Percentiles rank a stretch among this genome's conserved stretches.
Conservation (phyloP, 2,888 invertebrate species). For the Sphaerophoria rueppellii region DNA sequence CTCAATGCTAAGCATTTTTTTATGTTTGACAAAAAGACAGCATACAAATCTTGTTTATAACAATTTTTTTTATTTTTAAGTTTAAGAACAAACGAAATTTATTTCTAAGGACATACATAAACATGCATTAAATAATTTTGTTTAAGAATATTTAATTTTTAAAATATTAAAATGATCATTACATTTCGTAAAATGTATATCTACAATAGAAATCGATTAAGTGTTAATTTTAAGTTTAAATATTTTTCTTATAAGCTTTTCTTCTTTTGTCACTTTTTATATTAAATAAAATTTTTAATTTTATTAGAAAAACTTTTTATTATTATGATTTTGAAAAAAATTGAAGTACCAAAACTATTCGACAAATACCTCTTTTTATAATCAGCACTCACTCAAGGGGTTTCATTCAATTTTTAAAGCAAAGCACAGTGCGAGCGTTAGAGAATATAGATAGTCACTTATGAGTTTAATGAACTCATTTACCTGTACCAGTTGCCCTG, state of each 20-base stretch:
- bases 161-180: conserved; percentile 9
- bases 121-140: neutral
- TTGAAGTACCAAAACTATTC: too few species aligned
- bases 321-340: too few species aligned
- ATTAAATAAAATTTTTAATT: conserved; percentile 8
- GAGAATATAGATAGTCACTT: too few species aligned
- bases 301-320: neutral
- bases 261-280: neutral
- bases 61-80: conserved; percentile 9
- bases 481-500: too few species aligned
- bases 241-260: neutral
- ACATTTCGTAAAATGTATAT: conserved; percentile 3
- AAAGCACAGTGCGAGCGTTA: too few species aligned
- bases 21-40: neutral
- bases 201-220: neutral
- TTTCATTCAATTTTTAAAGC: too few species aligned
- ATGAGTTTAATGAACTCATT: too few species aligned
- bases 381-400: too few species aligned
- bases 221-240: neutral
- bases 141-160: neutral
- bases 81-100: conserved; percentile 2
- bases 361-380: too few species aligned
- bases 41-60: conserved; percentile 12
- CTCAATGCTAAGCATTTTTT: conserved; percentile 61
- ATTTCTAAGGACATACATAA: neutral